phyloP scores from a whole-genome alignment of 2,113 vertebrate species.

The Turdus rufiventris region DNA sequence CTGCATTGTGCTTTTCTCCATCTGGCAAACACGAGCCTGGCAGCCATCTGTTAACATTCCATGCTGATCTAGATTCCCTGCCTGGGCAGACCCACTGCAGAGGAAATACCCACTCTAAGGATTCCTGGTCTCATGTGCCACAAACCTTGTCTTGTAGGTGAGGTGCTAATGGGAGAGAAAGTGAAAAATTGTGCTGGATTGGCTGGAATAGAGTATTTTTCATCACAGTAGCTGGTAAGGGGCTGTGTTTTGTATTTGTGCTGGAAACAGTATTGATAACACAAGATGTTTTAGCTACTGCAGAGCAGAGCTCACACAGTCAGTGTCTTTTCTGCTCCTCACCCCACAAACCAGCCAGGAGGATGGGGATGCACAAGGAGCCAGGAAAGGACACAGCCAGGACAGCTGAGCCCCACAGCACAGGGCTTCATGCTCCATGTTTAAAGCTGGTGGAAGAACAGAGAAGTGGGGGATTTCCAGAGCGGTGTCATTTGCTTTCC shows the following conservation, averaged over 20 bases:
- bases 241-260: background rate
- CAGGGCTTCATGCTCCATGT: background rate
- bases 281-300: background rate
- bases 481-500: background rate
- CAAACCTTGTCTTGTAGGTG: background rate
- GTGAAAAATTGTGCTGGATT: background rate
- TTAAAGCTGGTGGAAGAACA: background rate
- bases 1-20: background rate
- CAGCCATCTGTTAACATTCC: background rate
- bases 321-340: background rate
- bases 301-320: background rate
- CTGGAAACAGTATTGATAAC: background rate
- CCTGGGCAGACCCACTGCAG: background rate
- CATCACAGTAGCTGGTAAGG: background rate
- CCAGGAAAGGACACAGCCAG: background rate
- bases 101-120: background rate
- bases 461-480: fast-evolving
- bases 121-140: background rate
- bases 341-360: background rate
- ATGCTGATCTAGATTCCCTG: background rate
- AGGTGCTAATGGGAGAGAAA: background rate
- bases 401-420: background rate
- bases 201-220: background rate
- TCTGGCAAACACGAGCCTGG: background rate
- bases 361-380: too few relatives aligned